Evolutionary conservation across 1,140 invertebrate genomes (phyloP).

Genomic region (Druon quercuslanigerum): DNA sequence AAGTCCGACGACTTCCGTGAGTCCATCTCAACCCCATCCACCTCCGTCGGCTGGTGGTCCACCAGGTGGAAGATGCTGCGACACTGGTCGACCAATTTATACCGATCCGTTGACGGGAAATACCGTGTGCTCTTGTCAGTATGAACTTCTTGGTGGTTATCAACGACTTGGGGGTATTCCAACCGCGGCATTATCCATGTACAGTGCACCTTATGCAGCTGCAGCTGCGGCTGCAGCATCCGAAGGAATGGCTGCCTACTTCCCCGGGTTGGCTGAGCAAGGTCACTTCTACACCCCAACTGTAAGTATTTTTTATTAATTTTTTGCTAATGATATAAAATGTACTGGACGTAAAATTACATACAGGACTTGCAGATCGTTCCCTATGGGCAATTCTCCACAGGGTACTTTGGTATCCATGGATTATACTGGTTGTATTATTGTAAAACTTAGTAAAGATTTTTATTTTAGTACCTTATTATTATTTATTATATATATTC

Average conservation of each 20-base stretch:
- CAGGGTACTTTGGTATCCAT: too few species aligned
- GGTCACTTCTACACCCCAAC: slow-evolving; percentile 88
- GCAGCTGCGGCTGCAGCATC: slow-evolving; percentile 80
- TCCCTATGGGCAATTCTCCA: too few species aligned
- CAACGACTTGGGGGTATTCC: slow-evolving; percentile 84
- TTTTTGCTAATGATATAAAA: too few species aligned
- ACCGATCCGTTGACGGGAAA: slow-evolving; percentile 94
- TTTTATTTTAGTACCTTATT: too few species aligned
- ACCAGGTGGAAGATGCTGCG: slow-evolving; percentile 85
- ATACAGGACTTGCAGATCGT: too few species aligned
- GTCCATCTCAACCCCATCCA: slow-evolving; percentile 74
- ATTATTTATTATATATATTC: too few species aligned
- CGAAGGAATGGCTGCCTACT: slow-evolving; percentile 86
- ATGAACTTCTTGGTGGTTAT: slow-evolving; percentile 85
- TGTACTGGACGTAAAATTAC: too few species aligned
- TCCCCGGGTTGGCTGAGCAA: slow-evolving; percentile 87
- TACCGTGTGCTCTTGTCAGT: slow-evolving; percentile 94
- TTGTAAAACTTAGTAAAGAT: too few species aligned
- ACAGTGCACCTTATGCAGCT: slow-evolving; percentile 85
- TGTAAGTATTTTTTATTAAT: slow-evolving; percentile 78
- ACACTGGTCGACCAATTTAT: slow-evolving; percentile 92
- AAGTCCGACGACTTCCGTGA: slow-evolving; percentile 70
- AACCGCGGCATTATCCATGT: slow-evolving; percentile 83
- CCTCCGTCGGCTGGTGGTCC: slow-evolving; percentile 77
- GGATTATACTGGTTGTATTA: too few species aligned